Percentiles rank a stretch among this genome's conserved stretches.
These are phyloP conservation scores for Halocynthia roretzi DNA, from an alignment of 23 tunicate species.

Conservation along the genomic window DNA sequence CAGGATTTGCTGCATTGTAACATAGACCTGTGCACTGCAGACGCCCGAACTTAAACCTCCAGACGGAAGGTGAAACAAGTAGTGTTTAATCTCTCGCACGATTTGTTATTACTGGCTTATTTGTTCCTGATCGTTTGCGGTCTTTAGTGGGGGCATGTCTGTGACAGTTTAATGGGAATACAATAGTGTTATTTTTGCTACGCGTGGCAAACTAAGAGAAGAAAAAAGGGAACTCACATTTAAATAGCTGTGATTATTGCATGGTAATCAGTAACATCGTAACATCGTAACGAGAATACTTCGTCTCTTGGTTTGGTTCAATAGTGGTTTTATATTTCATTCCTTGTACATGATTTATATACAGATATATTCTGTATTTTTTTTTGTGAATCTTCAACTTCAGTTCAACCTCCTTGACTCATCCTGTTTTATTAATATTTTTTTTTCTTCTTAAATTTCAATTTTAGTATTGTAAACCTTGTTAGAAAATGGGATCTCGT, in stretches of 20 bases:
- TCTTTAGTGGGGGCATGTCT: not conserved
- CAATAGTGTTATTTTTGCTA: slow-evolving; percentile 4
- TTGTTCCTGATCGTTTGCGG: not conserved
- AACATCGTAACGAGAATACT: not conserved
- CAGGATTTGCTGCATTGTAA: too few relatives aligned
- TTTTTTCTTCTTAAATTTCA: too few relatives aligned
- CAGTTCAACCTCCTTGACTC: too few relatives aligned
- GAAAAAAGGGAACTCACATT: not conserved
- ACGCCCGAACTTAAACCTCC: too few relatives aligned
- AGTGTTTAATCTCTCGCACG: too few relatives aligned
- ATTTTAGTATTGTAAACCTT: too few relatives aligned
- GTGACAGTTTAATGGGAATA: not conserved
- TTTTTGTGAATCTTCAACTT: too few relatives aligned
- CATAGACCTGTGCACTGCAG: too few relatives aligned
- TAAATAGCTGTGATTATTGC: not conserved
- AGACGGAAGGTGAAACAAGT: too few relatives aligned
- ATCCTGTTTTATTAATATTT: too few relatives aligned
- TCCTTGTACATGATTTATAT: not conserved
- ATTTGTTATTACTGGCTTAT: too few relatives aligned
- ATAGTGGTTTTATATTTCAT: not conserved
- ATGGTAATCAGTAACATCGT: not conserved
- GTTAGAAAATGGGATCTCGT: too few relatives aligned
- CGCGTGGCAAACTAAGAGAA: slow-evolving; percentile 15
- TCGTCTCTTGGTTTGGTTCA: not conserved
- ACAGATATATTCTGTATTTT: not conserved